Conservation (phyloP, 2,888 invertebrate genomes). For the Iselma pallidipennis region DNA sequence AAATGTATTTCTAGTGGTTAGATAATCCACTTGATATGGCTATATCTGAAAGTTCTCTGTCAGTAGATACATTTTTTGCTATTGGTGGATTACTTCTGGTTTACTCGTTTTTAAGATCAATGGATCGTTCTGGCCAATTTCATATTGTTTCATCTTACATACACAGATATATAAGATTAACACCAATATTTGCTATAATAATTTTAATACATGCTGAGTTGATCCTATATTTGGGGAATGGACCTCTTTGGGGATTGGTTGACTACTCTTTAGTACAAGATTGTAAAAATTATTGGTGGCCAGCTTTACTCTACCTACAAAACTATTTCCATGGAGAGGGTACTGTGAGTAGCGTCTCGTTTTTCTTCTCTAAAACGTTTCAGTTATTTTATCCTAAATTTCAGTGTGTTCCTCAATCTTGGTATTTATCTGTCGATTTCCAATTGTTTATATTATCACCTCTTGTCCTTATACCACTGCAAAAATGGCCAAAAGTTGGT, state of each 20-base stretch:
- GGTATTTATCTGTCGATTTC: constrained; percentile 63
- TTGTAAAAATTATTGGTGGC: constrained; percentile 59
- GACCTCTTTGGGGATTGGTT: constrained; percentile 52
- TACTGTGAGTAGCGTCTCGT: not conserved
- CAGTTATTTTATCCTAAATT: constrained; percentile 1
- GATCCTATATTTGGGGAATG: constrained; percentile 57
- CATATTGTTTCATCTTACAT: constrained; percentile 29
- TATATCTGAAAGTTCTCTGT: not conserved
- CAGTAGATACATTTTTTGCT: constrained; percentile 14
- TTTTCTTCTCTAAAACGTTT: not conserved
- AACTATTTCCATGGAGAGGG: constrained; percentile 53
- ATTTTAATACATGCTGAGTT: constrained; percentile 59
- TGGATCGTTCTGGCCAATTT: constrained; percentile 43
- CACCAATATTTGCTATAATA: constrained; percentile 60
- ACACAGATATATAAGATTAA: constrained; percentile 53
- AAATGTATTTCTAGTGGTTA: constrained; percentile 2
- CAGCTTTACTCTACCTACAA: constrained; percentile 57
- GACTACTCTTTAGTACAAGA: not conserved
- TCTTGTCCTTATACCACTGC: constrained; percentile 57
- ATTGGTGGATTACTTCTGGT: constrained; percentile 12
- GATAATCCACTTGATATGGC: not conserved
- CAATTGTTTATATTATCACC: constrained; percentile 62
- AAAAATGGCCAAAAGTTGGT: constrained; percentile 41
- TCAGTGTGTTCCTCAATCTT: constrained; percentile 58
- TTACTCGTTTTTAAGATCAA: constrained; percentile 22